Evolutionary conservation across 2,888 invertebrate species (phyloP), one percentile per base, ranked within the genome.

Genomic region (Spisula subtruncata): DNA sequence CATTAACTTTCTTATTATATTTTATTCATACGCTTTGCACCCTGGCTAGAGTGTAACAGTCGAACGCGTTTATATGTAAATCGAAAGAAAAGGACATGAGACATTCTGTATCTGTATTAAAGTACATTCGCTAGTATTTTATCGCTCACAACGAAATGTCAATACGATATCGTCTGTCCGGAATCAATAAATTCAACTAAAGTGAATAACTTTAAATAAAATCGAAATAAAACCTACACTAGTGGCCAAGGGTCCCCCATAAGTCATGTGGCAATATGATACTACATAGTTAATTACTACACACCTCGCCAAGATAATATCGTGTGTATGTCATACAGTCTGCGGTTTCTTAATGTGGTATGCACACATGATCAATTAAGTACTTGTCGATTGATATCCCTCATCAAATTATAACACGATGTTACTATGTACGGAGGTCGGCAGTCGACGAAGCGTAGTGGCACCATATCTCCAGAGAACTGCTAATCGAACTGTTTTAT

Each of bases 341-440:
- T 12, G n/a, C 14, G 66, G 66, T 29, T 71, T 16, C 29, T 16
- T 32, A 12, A 32, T 32, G 71, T n/a, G 14, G n/a, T 71, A n/a
- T n/a, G 29, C n/a, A 16, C 71, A 29, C 29, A 71, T 32, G 71
- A 71, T 32, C 71, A 71, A 71, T 71, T 71, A 71, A 71, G 71
- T 71, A 29, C 14, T 71, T 71, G 71, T 71, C 32, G 32, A 71
- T 32, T 71, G 32, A 71, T 32, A 29, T 5, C 32, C 12, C n/a
- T 71, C 71, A 32, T 71, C 32, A 32, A n/a, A n/a, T 10, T 16
- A 32, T 71, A 60, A 20, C 60, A 60, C 71, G 18, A 71, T 5
- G 29, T 71, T 71, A 4, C 29, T 32, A 18, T 29, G n/a, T n/a
- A n/a, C n/a, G 71, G 32, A 32, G 10, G 14, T n/a, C 32, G 32